Base-by-base conservation (phyloP, 30 jellyfish, hydroid and myxozoan species). In the Morbakka virulenta region DNA sequence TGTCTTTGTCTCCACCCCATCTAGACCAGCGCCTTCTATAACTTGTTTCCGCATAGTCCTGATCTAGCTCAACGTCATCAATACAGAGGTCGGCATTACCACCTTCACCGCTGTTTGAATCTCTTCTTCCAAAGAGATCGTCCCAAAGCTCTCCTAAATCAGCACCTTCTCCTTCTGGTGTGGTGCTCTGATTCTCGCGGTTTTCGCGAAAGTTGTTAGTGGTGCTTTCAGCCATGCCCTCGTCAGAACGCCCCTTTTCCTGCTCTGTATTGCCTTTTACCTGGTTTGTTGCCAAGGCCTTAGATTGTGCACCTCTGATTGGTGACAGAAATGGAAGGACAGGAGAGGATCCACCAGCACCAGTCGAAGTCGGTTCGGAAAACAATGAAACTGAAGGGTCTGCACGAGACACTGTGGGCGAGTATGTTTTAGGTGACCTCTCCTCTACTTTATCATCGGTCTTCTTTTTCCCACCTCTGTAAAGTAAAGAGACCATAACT, bases 401-500 rank as follows among this genome's bases (percentile, higher is more conserved):
- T 41, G 57, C 57, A 6, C 17, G 57, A 17, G 57, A 6, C 13
- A 9, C 13, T 9, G 57, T 6, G 57, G 57, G 57, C 57, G 57
- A 41, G 17, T 6, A 41, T 17, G 57, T 41, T 41, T 17, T 35
- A 31, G 69, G 23, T 36, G 41, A 68, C 41, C 0, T 30, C 80
- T 26, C 41, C 69, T 3, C 65, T 28, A 6, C 11, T 35, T 13
- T 35, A 21, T 2, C 69, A 68, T 25, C 66, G 80, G 27, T 68
- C 80, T 68, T 31, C 80, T 25, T 31, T 29, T 51, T 68, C 77
- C 80, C 80, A 28, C 80, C 69, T 30, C 9, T 17, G 57, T 9
- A 41, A 11, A 57, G 25, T 4, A 14, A 25, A 57, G n/a, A n/a
- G n/a, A n/a, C n/a, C n/a, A n/a, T n/a, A n/a, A n/a, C n/a, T n/a